Evolutionary conservation across 2,113 vertebrate species (phyloP).

Genomic region (Thalassoma bifasciatum): DNA sequence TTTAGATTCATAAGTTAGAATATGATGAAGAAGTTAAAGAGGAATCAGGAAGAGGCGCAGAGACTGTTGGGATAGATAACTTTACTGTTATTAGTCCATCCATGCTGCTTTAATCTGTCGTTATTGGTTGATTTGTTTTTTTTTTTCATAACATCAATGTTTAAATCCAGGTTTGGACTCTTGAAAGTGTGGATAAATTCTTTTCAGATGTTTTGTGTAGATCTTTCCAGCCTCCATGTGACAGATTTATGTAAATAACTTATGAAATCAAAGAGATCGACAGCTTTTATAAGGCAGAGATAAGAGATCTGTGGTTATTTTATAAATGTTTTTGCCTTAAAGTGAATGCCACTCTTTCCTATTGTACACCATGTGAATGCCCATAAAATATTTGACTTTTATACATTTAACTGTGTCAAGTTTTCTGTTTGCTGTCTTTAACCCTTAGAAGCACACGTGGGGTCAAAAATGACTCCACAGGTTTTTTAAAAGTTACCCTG

Average conservation of each 20-base stretch:
- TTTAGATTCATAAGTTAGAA: neutral
- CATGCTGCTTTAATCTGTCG: neutral
- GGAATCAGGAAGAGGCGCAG: neutral
- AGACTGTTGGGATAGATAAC: too few species aligned
- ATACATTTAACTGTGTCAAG: neutral
- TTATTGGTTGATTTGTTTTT: neutral
- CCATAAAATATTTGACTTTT: conserved; percentile 58
- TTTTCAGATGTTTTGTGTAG: too few species aligned
- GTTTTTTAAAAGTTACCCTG: too few species aligned
- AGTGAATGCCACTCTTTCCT: conserved; percentile 53
- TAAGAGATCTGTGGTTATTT: conserved; percentile 10
- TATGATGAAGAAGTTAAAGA: neutral
- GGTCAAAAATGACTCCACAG: too few species aligned
- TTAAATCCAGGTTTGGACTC: too few species aligned
- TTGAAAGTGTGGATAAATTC: neutral
- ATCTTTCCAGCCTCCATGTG: neutral
- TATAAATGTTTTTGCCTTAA: conserved; percentile 5
- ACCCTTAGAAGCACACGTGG: too few species aligned
- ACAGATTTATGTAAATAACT: conserved; percentile 1
- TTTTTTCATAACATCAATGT: neutral
- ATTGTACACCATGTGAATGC: conserved; percentile 17
- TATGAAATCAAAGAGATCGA: conserved; percentile 31
- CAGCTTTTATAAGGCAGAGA: conserved; percentile 16
- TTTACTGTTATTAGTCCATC: neutral
- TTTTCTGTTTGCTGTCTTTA: too few species aligned